These are phyloP conservation scores for Diphyllodes magnificus DNA, from an alignment of 2,113 vertebrate species.

Conservation along the genomic window DNA sequence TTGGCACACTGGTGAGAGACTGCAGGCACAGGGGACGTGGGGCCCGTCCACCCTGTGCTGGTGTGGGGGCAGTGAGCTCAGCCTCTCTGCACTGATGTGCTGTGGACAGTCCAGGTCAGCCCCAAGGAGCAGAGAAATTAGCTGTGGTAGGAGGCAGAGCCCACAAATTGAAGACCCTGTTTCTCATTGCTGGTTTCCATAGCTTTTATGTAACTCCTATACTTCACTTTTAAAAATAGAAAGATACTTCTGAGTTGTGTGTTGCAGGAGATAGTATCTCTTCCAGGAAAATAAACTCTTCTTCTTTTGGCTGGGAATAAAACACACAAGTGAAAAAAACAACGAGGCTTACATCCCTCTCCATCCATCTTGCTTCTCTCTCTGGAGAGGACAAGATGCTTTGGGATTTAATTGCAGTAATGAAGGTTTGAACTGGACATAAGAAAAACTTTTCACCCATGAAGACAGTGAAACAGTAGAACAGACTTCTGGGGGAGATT, in stretches of 20 bases:
- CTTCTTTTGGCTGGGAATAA: not conserved
- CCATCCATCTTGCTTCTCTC: not conserved
- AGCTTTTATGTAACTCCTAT: not conserved
- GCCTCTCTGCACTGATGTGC: not conserved
- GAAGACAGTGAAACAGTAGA: not conserved
- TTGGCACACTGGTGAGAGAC: not conserved
- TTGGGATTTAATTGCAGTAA: not conserved
- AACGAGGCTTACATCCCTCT: not conserved
- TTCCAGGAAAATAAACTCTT: not conserved
- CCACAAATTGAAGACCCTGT: not conserved
- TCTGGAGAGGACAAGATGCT: not conserved
- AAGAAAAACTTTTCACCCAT: not conserved
- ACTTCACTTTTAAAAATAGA: constrained; percentile 31
- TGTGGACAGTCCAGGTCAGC: not conserved
- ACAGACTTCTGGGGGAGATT: not conserved
- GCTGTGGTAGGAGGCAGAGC: not conserved
- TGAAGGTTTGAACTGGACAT: not conserved
- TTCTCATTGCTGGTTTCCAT: not conserved
- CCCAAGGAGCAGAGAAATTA: fast-evolving
- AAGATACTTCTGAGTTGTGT: not conserved
- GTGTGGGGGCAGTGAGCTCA: not conserved
- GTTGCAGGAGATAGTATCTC: not conserved
- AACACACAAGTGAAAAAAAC: not conserved
- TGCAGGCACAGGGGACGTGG: not conserved
- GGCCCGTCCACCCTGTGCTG: not conserved